Conservation (phyloP, 1,140 invertebrate species). For the Lucilia sericata region DNA sequence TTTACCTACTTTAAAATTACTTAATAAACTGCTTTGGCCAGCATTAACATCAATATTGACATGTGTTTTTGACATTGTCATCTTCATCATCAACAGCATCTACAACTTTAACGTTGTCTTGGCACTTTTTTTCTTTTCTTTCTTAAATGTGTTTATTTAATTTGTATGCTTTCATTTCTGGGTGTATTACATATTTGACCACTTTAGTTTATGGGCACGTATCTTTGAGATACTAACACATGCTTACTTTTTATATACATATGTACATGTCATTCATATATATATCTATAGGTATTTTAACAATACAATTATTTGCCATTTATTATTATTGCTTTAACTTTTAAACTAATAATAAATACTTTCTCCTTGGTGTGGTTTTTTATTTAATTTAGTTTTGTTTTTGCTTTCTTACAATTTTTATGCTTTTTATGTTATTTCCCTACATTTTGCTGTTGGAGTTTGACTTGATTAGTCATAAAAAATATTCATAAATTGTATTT, state of each 20-base stretch:
- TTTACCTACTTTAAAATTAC: conserved; percentile 20
- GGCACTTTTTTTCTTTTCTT: too few relatives aligned
- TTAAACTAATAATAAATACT: conserved; percentile 36
- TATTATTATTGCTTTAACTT: conserved; percentile 28
- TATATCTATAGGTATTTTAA: neutral
- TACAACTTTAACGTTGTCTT: neutral
- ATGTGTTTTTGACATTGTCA: neutral
- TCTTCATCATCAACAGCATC: neutral
- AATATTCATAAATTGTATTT: conserved; percentile 19
- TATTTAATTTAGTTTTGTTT: too few relatives aligned
- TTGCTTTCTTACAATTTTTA: too few relatives aligned
- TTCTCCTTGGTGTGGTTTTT: conserved; percentile 37
- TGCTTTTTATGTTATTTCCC: too few relatives aligned
- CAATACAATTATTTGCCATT: conserved; percentile 27
- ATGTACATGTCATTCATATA: neutral
- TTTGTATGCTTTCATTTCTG: conserved; percentile 32
- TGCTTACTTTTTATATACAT: neutral
- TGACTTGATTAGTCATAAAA: conserved; percentile 27
- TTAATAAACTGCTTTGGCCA: neutral
- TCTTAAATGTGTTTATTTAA: neutral
- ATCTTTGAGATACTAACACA: neutral
- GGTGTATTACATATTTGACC: conserved; percentile 23
- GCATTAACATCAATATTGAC: conserved; percentile 2
- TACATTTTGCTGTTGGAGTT: neutral
- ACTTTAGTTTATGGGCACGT: conserved; percentile 36